Evolutionary conservation across 1,140 invertebrate genomes (phyloP).

Genomic region (Hypsibius dujardini): DNA sequence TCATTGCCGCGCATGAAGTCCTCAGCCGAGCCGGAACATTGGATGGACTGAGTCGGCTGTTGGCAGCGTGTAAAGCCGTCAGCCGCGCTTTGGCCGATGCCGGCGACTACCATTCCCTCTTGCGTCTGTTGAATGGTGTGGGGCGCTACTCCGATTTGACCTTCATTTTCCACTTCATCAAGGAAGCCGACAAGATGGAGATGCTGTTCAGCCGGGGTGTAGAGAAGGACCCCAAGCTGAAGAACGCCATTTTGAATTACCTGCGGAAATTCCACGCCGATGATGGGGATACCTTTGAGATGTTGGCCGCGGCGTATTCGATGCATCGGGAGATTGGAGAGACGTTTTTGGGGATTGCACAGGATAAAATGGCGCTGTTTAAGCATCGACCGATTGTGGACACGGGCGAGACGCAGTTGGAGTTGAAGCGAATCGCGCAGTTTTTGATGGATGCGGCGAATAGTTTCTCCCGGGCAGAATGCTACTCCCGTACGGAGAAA

Average conservation of each 20-base stretch:
- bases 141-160: not conserved
- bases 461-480: not conserved
- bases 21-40: conserved; percentile 1
- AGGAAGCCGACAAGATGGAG: not conserved
- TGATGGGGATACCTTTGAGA: not conserved
- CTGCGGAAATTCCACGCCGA: not conserved
- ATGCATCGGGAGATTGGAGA: not conserved
- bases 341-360: not conserved
- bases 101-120: not conserved
- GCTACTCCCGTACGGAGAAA: not conserved
- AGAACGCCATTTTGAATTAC: not conserved
- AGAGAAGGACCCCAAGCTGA: not conserved
- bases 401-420: not conserved
- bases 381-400: conserved; percentile 1
- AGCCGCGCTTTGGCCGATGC: not conserved
- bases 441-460: not conserved
- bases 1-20: not conserved
- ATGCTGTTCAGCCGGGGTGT: not conserved
- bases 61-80: not conserved
- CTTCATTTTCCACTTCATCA: not conserved
- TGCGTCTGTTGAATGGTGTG: not conserved
- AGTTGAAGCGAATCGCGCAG: not conserved
- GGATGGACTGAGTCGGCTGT: not conserved
- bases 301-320: not conserved
- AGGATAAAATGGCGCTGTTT: not conserved